Percentiles rank a stretch among this genome's conserved stretches.
phyloP scores from a whole-genome alignment of 1,140 invertebrate species.

The Trichomalopsis sarcophagae region DNA sequence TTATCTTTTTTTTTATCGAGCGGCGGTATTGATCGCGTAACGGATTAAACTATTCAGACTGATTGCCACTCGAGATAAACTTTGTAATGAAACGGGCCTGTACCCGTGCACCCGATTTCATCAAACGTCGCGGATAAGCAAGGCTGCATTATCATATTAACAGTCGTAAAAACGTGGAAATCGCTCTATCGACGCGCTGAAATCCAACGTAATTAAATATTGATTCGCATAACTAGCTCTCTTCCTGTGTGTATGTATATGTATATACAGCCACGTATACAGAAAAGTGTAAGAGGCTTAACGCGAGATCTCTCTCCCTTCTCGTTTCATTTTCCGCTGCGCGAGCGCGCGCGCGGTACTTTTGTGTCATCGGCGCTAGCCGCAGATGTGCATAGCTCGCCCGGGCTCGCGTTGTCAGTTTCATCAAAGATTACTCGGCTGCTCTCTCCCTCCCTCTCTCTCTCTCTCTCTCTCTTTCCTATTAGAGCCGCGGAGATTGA shows the following conservation, averaged over 20 bases:
- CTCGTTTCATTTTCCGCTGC: conserved; percentile 55
- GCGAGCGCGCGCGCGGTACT: background rate
- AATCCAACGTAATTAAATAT: conserved; percentile 58
- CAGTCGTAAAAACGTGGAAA: background rate
- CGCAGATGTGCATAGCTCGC: conserved; percentile 6
- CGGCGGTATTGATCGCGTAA: too few relatives aligned
- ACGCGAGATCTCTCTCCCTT: conserved; percentile 48
- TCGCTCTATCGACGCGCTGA: conserved; percentile 15
- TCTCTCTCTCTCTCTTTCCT: background rate
- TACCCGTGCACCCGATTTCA: background rate
- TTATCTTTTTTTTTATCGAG: background rate
- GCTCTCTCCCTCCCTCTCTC: too few relatives aligned
- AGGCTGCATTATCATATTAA: background rate
- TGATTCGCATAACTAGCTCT: conserved; percentile 56
- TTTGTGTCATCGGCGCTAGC: conserved; percentile 27
- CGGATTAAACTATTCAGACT: background rate
- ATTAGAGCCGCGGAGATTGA: conserved; percentile 33
- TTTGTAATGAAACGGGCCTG: background rate
- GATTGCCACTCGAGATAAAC: background rate
- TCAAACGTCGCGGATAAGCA: background rate
- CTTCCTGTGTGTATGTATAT: background rate
- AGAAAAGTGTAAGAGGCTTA: conserved; percentile 54
- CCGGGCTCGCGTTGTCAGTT: conserved; percentile 23
- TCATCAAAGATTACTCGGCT: conserved; percentile 49
- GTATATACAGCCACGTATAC: background rate